phyloP scores from a whole-genome alignment of 2,113 vertebrate species.

The Abramis brama region DNA sequence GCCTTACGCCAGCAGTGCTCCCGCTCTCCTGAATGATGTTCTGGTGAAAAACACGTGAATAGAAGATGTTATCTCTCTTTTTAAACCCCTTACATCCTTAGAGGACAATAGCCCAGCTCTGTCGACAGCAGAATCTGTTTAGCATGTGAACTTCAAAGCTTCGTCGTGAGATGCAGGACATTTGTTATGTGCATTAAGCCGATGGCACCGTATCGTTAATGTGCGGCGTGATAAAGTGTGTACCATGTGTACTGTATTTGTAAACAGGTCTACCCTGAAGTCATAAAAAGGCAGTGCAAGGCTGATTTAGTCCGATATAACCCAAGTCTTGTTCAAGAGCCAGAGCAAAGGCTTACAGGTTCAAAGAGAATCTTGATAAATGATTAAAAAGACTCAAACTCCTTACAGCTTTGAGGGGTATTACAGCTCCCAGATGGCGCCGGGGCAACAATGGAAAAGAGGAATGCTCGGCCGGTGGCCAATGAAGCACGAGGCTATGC shows the following conservation, averaged over 20 bases:
- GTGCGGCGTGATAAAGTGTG: constrained; percentile 10
- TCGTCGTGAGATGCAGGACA: not conserved
- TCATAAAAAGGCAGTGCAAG: not conserved
- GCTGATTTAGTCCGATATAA: constrained; percentile 14
- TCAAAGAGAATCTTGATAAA: constrained; percentile 38
- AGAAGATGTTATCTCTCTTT: constrained; percentile 14
- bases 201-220: not conserved
- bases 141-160: constrained; percentile 20
- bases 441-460: constrained; percentile 24
- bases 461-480: constrained; percentile 3
- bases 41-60: not conserved
- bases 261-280: constrained; percentile 6
- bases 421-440: constrained; percentile 12
- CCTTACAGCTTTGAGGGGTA: not conserved
- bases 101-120: not conserved
- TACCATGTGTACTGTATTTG: not conserved
- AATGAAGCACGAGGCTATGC: not conserved
- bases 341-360: constrained; percentile 23
- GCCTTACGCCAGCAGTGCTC: not conserved
- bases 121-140: not conserved
- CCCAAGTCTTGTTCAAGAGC: not conserved
- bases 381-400: constrained; percentile 36
- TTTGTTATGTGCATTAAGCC: constrained; percentile 4
- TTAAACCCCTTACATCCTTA: not conserved
- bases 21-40: constrained; percentile 8